Conservation (phyloP, 2,888 invertebrate species). For the Neocrepidodera transversa region DNA sequence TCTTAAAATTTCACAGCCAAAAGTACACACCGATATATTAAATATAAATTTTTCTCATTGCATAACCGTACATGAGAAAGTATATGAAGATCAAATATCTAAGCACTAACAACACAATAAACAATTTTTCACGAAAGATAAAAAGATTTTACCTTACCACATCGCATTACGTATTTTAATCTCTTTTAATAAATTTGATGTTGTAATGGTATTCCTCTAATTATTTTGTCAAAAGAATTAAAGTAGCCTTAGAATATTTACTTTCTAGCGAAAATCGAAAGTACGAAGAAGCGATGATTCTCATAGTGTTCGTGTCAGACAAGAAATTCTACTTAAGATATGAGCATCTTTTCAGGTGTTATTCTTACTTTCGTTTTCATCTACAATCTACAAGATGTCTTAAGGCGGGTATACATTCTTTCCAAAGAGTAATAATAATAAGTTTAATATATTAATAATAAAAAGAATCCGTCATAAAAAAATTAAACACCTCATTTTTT, state of each 20-base stretch:
- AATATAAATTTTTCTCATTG: constrained; percentile 2
- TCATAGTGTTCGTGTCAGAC: constrained; percentile 4
- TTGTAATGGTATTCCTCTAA: constrained; percentile 4
- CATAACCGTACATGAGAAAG: constrained; percentile 5
- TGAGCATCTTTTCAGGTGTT: not conserved
- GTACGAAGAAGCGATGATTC: not conserved
- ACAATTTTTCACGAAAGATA: constrained; percentile 4
- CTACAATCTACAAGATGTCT: not conserved
- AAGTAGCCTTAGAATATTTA: not conserved
- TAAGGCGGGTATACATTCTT: too few relatives aligned
- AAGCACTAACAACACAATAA: constrained; percentile 8
- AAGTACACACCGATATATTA: not conserved
- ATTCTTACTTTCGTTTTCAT: constrained; percentile 6
- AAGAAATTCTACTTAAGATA: constrained; percentile 11
- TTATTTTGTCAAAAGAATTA: not conserved
- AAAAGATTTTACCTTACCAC: constrained; percentile 13
- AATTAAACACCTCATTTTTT: too few relatives aligned
- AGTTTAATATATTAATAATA: too few relatives aligned
- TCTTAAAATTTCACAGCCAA: not conserved
- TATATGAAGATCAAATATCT: not conserved
- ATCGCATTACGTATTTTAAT: constrained; percentile 7
- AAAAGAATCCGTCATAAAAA: too few relatives aligned
- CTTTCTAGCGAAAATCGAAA: constrained; percentile 2
- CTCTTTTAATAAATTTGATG: constrained; percentile 9
- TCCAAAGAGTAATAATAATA: too few relatives aligned